Conservation (phyloP, 92 coral and sea anemone genomes). For the Blastomussa wellsi region DNA sequence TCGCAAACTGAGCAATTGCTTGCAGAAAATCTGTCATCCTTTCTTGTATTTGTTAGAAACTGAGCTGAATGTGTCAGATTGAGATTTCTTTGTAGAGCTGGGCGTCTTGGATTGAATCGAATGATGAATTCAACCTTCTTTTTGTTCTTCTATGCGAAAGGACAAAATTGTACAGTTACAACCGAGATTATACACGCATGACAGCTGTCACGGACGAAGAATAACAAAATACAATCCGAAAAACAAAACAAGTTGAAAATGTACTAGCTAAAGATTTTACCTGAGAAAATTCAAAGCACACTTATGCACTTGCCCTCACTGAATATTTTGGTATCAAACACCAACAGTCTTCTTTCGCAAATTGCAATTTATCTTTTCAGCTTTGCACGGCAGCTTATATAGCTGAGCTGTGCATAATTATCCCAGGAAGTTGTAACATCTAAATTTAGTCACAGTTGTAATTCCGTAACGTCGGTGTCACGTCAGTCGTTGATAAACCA, state of each 20-base stretch:
- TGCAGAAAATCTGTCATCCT: constrained; percentile 27
- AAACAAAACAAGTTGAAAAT: no score
- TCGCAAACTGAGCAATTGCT: neutral
- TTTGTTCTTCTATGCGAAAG: no score
- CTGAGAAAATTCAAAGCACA: neutral
- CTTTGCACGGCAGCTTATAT: neutral
- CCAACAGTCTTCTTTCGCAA: neutral
- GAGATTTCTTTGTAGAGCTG: no score
- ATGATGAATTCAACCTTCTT: no score
- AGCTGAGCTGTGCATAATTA: neutral
- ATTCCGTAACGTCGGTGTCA: neutral
- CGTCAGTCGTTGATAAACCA: no score
- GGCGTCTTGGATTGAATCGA: no score
- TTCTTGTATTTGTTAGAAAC: neutral
- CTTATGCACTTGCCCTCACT: neutral
- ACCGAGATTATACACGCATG: neutral
- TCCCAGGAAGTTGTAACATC: neutral
- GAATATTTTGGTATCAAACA: neutral
- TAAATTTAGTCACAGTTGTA: neutral
- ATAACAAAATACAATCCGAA: no score
- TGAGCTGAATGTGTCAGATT: no score
- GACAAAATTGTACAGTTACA: neutral
- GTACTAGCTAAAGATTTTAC: neutral
- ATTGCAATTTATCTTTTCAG: neutral
- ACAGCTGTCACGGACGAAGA: neutral